Conservation (phyloP, 2,113 vertebrate species). For the Peucedramus taeniatus region DNA sequence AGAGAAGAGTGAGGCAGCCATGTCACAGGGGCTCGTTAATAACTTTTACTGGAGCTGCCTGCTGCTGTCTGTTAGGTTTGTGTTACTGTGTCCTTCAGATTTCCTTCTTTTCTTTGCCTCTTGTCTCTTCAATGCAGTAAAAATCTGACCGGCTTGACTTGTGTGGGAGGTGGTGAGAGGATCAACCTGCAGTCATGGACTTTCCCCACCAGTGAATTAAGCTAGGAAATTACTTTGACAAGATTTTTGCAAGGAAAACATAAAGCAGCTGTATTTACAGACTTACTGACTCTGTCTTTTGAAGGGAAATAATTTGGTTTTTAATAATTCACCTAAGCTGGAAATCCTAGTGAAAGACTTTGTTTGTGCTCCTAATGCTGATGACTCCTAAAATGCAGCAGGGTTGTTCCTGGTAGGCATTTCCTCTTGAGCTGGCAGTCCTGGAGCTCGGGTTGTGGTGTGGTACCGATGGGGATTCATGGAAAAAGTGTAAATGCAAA, state of each 20-base stretch:
- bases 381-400: neutral
- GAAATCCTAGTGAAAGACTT: neutral
- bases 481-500: neutral
- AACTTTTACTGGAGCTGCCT: neutral
- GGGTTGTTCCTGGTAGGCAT: neutral
- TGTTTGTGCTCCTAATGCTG: neutral
- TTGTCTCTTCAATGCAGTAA: neutral
- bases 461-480: accelerated
- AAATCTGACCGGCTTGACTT: neutral
- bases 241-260: neutral
- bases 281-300: neutral
- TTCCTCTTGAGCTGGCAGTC: neutral
- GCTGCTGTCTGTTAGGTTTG: neutral
- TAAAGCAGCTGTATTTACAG: neutral
- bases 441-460: neutral
- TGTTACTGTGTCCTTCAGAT: neutral
- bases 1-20: neutral
- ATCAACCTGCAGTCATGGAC: neutral
- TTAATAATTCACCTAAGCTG: neutral
- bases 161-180: neutral
- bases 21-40: neutral
- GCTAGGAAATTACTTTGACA: neutral
- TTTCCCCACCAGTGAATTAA: neutral
- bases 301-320: neutral
- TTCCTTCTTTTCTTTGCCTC: neutral